Evolutionary conservation across 2,888 invertebrate genomes (phyloP).

Genomic region (Syrphus vitripennis): DNA sequence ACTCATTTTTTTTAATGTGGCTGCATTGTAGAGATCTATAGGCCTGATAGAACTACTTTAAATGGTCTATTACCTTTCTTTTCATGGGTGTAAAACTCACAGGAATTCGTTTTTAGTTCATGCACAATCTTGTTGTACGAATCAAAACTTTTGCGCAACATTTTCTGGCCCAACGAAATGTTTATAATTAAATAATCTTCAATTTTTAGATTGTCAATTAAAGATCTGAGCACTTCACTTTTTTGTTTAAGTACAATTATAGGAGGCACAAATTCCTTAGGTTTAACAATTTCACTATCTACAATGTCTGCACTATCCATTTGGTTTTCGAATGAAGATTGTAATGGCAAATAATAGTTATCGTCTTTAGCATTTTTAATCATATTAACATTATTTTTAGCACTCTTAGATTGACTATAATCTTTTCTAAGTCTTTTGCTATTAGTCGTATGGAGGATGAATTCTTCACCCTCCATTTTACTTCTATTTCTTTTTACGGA

Average conservation of each 20-base stretch:
- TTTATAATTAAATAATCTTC: neutral
- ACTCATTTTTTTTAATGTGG: neutral
- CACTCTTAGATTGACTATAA: too few species aligned
- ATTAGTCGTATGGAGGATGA: neutral
- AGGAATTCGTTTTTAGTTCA: neutral
- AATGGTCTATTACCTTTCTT: conserved; percentile 8
- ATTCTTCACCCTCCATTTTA: neutral
- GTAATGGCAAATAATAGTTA: neutral
- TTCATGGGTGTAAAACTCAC: neutral
- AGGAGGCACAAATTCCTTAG: neutral
- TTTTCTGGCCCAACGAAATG: neutral
- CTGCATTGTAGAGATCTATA: neutral
- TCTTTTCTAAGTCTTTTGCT: too few species aligned
- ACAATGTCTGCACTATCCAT: neutral
- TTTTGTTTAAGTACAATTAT: neutral
- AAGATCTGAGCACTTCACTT: neutral
- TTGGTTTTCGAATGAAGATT: neutral
- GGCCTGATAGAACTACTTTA: conserved; percentile 10
- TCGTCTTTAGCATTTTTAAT: too few species aligned
- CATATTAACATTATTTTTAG: too few species aligned
- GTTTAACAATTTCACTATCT: neutral
- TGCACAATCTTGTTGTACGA: neutral
- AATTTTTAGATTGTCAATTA: neutral
- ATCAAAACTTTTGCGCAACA: neutral
- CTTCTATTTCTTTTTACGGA: neutral